These are phyloP conservation scores for Hypomesus transpacificus DNA, from an alignment of 2,113 vertebrate species.

Conservation along the genomic window DNA sequence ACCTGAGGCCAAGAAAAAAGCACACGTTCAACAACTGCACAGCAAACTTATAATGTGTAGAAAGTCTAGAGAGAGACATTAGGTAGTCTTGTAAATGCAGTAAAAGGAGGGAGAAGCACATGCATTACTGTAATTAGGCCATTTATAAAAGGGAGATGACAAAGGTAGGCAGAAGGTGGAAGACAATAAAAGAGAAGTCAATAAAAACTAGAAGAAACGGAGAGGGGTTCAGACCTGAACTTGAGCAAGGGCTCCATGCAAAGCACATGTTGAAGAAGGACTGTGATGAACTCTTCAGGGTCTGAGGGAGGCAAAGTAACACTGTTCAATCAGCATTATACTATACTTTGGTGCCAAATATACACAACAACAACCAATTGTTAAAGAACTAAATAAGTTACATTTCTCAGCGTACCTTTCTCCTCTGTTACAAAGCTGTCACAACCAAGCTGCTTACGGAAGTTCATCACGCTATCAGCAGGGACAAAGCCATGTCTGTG, in stretches of 20 bases:
- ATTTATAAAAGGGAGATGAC: background rate
- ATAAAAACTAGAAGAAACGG: background rate
- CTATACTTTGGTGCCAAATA: too few relatives aligned
- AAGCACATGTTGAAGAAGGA: constrained; percentile 72
- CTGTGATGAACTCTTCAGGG: constrained; percentile 76
- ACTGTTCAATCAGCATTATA: background rate
- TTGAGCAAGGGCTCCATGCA: constrained; percentile 71
- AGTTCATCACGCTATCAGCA: constrained; percentile 74
- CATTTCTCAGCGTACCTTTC: constrained; percentile 65
- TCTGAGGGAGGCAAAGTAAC: constrained; percentile 51
- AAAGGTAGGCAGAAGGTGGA: background rate
- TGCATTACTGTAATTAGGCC: background rate
- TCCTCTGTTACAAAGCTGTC: constrained; percentile 74
- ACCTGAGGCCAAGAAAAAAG: constrained; percentile 50
- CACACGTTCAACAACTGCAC: constrained; percentile 6
- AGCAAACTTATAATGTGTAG: background rate
- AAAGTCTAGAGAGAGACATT: background rate
- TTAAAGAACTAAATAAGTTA: background rate
- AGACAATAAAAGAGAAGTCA: background rate
- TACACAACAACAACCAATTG: too few relatives aligned
- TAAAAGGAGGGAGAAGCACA: background rate
- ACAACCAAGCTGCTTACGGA: constrained; percentile 75
- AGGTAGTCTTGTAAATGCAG: background rate
- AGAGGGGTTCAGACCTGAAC: constrained; percentile 61
- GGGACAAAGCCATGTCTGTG: constrained; percentile 74